Evolutionary conservation across 2,797 vertebrate species (phyloP).

Genomic region (Acipenser ruthenus): DNA sequence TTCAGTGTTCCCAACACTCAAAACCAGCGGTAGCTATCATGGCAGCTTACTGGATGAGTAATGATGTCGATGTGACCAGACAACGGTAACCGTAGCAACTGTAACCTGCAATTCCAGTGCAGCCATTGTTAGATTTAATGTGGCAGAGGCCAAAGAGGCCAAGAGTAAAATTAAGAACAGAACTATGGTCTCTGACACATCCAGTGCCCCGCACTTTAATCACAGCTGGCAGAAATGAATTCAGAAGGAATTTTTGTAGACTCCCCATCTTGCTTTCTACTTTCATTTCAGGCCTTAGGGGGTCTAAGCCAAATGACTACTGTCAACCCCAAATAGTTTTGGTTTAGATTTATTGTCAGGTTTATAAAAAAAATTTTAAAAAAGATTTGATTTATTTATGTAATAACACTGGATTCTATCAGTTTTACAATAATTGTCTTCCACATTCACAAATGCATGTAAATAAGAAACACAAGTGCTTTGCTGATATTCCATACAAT

Average conservation of each 20-base stretch:
- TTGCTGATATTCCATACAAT: slow-evolving; percentile 12
- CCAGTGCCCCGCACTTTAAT: slow-evolving; percentile 50
- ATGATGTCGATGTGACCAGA: slow-evolving; percentile 49
- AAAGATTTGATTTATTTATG: neutral
- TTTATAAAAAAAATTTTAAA: neutral
- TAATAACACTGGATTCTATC: neutral
- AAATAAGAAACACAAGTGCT: neutral
- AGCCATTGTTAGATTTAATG: slow-evolving; percentile 56
- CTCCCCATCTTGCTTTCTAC: slow-evolving; percentile 15
- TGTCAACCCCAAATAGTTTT: slow-evolving; percentile 17
- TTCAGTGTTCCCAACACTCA: slow-evolving; percentile 19
- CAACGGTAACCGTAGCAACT: slow-evolving; percentile 71
- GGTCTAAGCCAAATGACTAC: slow-evolving; percentile 4
- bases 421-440: neutral
- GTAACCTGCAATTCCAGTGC: slow-evolving; percentile 57
- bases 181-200: slow-evolving; percentile 58
- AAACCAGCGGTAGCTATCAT: slow-evolving; percentile 34
- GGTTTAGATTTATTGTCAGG: slow-evolving; percentile 1
- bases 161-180: slow-evolving; percentile 55
- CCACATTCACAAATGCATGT: neutral
- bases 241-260: slow-evolving; percentile 47
- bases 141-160: slow-evolving; percentile 59
- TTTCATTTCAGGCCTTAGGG: slow-evolving; percentile 23
- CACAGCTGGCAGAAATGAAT: slow-evolving; percentile 63
- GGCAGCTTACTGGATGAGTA: slow-evolving; percentile 44